Evolutionary conservation across 2,113 vertebrate genomes (phyloP).

Genomic region (Phyllostomus hastatus): DNA sequence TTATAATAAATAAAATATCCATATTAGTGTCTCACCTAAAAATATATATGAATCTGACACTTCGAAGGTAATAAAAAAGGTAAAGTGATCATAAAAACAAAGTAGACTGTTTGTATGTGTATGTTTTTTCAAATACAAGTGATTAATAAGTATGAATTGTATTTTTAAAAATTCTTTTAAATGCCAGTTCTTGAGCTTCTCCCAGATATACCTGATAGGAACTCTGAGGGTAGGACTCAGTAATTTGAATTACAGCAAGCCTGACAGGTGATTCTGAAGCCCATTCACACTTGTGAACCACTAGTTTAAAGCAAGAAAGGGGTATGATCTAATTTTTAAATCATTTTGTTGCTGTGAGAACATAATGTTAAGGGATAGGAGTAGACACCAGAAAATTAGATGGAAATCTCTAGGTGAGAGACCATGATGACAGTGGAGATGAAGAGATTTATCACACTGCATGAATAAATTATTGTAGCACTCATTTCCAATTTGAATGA

Average conservation of each 20-base stretch:
- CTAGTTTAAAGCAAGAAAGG: neutral
- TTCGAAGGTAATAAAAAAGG: neutral
- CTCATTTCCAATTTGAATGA: neutral
- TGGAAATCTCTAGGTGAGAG: neutral
- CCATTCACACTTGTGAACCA: neutral
- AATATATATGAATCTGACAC: neutral
- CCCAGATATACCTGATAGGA: neutral
- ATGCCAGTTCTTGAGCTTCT: neutral
- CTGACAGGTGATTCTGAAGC: neutral
- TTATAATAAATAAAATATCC: neutral
- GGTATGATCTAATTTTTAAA: neutral
- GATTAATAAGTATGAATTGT: neutral
- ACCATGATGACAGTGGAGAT: neutral
- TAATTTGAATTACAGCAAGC: neutral
- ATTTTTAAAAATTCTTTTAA: neutral
- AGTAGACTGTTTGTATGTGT: accelerated
- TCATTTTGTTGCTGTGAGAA: neutral
- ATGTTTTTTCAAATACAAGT: neutral
- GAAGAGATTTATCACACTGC: neutral
- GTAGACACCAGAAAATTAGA: neutral
- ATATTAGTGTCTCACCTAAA: neutral
- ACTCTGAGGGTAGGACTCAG: accelerated
- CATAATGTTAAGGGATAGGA: neutral
- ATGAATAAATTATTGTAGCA: conserved; percentile 54
- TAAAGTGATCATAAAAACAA: neutral